phyloP scores from a whole-genome alignment of 2,888 invertebrate genomes.

The Pinctada fucata region DNA sequence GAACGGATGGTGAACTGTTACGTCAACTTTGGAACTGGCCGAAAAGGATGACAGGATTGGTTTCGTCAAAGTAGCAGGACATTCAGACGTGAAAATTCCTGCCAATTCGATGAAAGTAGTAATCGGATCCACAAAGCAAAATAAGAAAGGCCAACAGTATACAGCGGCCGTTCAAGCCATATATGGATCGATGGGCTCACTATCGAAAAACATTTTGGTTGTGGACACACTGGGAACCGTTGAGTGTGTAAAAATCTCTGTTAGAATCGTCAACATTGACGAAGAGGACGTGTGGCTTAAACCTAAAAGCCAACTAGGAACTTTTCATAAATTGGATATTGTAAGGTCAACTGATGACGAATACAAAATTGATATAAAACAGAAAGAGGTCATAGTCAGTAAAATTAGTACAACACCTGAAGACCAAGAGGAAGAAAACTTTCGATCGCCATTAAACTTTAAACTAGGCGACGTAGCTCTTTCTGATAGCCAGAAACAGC shows the following conservation, averaged over 20 bases:
- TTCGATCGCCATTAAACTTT: too few species aligned
- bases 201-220: slow-evolving; percentile 27
- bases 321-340: slow-evolving; percentile 20
- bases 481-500: neutral
- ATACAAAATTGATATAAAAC: too few species aligned
- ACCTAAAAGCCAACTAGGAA: slow-evolving; percentile 35
- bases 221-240: slow-evolving; percentile 29
- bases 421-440: slow-evolving; percentile 6
- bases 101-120: neutral
- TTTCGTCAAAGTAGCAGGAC: slow-evolving; percentile 29
- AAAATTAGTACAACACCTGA: too few species aligned
- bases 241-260: slow-evolving; percentile 18
- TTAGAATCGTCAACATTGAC: slow-evolving; percentile 30
- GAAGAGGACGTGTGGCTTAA: slow-evolving; percentile 29
- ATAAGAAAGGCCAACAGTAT: slow-evolving; percentile 1
- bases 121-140: slow-evolving; percentile 13
- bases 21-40: neutral
- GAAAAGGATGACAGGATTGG: neutral
- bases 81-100: neutral
- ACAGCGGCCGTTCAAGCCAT: slow-evolving; percentile 23
- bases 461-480: too few species aligned
- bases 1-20: neutral
- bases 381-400: too few species aligned
- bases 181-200: slow-evolving; percentile 15
- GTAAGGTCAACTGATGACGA: too few species aligned